These are phyloP conservation scores for Leucosticte australis DNA, from an alignment of 2,113 vertebrate species.

Conservation along the genomic window DNA sequence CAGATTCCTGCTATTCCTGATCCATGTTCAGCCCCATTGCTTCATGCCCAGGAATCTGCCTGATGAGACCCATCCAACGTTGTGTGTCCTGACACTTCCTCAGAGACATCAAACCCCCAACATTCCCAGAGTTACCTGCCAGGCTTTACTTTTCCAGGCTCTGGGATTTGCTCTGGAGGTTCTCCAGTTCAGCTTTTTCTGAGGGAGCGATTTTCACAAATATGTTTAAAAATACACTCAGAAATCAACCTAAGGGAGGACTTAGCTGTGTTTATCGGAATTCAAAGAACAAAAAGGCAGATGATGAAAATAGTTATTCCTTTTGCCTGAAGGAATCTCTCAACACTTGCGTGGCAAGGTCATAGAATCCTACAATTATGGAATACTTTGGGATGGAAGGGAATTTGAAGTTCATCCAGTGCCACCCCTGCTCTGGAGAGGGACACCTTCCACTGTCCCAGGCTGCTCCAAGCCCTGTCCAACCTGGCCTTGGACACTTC, in stretches of 20 bases:
- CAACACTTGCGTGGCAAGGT: not conserved
- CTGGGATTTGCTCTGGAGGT: not conserved
- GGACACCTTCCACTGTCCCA: not conserved
- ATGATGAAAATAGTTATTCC: not conserved
- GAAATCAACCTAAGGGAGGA: not conserved
- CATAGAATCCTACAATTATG: not conserved
- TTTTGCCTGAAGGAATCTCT: not conserved
- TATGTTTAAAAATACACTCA: not conserved
- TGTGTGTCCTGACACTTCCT: not conserved
- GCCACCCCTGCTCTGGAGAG: not conserved
- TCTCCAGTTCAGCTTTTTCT: not conserved
- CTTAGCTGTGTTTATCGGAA: not conserved
- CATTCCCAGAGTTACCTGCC: not conserved
- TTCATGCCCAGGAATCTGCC: not conserved
- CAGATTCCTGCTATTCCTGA: not conserved
- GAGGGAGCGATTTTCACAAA: not conserved
- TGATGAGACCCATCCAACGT: not conserved
- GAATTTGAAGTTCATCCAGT: not conserved
- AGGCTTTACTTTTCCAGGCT: not conserved
- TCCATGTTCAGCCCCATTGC: not conserved
- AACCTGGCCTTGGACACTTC: fast-evolving
- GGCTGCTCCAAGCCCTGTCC: not conserved
- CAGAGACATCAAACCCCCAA: not conserved
- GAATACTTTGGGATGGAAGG: not conserved
- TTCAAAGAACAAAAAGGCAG: not conserved